Evolutionary conservation across 1,140 invertebrate species (phyloP).

Genomic region (Dryas iulia): DNA sequence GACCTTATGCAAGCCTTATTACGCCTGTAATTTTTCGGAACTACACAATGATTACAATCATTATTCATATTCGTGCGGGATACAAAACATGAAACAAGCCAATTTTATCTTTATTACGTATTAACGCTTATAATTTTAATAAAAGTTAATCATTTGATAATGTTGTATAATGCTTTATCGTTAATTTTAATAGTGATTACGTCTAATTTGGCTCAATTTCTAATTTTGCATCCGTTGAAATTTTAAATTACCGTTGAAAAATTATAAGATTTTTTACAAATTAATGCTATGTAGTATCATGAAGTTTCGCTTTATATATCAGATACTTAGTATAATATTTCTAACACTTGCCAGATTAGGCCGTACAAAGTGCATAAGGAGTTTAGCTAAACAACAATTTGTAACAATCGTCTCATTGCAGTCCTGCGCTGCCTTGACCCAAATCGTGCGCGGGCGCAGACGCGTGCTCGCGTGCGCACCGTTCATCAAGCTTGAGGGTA

Average conservation of each 20-base stretch:
- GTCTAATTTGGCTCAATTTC: neutral
- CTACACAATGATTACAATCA: conserved; percentile 27
- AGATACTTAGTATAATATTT: neutral
- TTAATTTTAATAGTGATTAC: neutral
- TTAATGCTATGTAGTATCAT: neutral
- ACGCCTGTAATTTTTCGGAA: conserved; percentile 26
- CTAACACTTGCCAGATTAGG: conserved; percentile 7
- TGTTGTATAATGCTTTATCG: neutral
- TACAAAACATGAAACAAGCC: neutral
- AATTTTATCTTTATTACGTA: neutral
- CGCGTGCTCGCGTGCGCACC: conserved; percentile 42
- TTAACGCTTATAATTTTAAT: neutral
- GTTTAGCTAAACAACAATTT: conserved; percentile 44
- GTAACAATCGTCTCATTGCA: conserved; percentile 51
- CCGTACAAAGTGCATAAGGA: conserved; percentile 18
- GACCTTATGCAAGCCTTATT: conserved; percentile 27
- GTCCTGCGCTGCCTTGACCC: conserved; percentile 44
- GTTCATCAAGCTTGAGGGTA: conserved; percentile 33
- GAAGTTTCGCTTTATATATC: neutral
- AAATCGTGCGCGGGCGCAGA: conserved; percentile 38
- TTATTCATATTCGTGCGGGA: conserved; percentile 4
- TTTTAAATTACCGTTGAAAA: neutral
- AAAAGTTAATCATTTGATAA: neutral
- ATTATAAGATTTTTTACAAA: neutral
- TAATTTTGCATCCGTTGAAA: neutral